These are phyloP conservation scores for Rhadinocentrus ornatus DNA, from an alignment of 2,797 vertebrate genomes.

Conservation along the genomic window DNA sequence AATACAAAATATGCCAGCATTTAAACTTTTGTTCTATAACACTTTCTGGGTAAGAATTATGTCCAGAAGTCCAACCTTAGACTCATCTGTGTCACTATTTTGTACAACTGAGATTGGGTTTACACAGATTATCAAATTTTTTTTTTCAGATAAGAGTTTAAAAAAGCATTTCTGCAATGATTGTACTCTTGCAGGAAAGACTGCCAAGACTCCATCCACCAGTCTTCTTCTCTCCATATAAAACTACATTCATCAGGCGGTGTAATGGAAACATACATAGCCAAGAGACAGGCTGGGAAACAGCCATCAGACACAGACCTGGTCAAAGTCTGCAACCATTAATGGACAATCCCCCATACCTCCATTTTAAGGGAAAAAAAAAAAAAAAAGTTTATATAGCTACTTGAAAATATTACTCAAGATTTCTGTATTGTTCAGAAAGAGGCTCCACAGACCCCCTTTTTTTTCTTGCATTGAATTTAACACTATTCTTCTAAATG, in stretches of 20 bases:
- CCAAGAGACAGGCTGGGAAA: slow-evolving; percentile 16
- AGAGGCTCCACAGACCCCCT: background rate
- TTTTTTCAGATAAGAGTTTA: background rate
- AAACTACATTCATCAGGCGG: slow-evolving; percentile 69
- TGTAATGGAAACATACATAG: slow-evolving; percentile 4
- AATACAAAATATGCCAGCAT: background rate
- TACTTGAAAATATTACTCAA: background rate
- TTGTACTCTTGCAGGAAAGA: slow-evolving; percentile 70
- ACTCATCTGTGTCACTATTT: slow-evolving; percentile 5
- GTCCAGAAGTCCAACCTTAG: background rate
- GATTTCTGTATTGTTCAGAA: background rate
- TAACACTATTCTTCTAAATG: background rate
- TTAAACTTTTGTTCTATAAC: background rate
- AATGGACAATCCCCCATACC: background rate
- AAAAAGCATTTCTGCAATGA: slow-evolving; percentile 32
- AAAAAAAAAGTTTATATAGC: background rate
- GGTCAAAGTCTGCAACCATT: slow-evolving; percentile 9
- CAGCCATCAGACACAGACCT: background rate
- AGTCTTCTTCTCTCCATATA: slow-evolving; percentile 19
- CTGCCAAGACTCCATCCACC: slow-evolving; percentile 12
- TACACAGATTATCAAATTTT: background rate
- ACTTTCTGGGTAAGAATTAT: slow-evolving; percentile 1
- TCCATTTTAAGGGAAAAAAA: background rate
- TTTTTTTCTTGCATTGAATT: background rate
- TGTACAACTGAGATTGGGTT: slow-evolving; percentile 14